Conservation (phyloP, 2,797 vertebrate genomes). For the Antrozous pallidus region DNA sequence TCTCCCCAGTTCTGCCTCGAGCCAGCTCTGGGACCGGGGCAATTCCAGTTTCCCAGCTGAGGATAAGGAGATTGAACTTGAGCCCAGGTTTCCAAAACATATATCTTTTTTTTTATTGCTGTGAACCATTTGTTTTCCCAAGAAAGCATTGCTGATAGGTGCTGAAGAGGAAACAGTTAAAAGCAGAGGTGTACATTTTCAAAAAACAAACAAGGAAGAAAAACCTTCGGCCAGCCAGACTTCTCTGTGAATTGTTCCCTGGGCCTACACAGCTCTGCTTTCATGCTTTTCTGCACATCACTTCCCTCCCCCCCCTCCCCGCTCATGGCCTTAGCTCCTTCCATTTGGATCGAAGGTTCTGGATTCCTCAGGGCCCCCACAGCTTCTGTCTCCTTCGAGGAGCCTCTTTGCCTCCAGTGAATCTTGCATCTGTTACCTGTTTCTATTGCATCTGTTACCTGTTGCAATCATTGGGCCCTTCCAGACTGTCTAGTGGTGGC, state of each 20-base stretch:
- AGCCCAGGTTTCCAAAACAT: not conserved
- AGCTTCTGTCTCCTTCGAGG: not conserved
- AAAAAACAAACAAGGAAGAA: not conserved
- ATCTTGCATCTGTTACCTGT: not conserved
- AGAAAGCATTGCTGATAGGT: not conserved
- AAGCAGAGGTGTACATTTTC: not conserved
- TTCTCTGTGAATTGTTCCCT: not conserved
- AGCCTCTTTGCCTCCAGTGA: not conserved
- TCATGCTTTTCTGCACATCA: rapidly evolving
- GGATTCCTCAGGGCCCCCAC: not conserved
- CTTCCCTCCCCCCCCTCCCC: not conserved
- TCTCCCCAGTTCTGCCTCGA: not conserved
- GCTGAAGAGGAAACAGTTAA: not conserved
- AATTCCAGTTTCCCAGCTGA: not conserved
- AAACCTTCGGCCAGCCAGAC: not conserved
- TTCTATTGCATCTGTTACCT: not conserved
- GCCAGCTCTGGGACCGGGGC: not conserved
- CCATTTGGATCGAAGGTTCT: not conserved
- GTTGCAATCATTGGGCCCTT: not conserved
- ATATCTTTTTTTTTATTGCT: not conserved
- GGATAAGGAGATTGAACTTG: not conserved
- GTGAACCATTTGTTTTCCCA: not conserved
- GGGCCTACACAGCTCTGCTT: not conserved
- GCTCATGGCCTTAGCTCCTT: not conserved
- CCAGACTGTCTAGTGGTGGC: not conserved